phyloP scores from a whole-genome alignment of 2,888 invertebrate species.

The Isoperla grammatica region DNA sequence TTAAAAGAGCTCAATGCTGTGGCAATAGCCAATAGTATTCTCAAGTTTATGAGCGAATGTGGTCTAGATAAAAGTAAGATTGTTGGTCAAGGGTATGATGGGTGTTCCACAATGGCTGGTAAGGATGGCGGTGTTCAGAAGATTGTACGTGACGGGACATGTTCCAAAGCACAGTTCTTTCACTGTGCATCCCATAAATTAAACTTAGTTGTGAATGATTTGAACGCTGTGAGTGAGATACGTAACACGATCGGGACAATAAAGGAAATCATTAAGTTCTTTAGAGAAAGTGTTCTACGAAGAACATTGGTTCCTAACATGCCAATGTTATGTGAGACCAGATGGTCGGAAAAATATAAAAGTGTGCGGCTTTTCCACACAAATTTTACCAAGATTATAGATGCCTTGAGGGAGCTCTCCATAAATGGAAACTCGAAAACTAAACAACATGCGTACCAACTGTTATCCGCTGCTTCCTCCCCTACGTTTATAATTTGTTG shows the following conservation, averaged over 20 bases:
- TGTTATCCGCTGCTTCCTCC: neutral
- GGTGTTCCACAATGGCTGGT: slow-evolving; percentile 34
- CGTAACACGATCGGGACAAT: slow-evolving; percentile 32
- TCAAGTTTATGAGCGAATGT: slow-evolving; percentile 22
- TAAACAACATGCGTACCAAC: no score
- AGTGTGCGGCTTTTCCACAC: slow-evolving; percentile 28
- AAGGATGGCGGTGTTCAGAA: slow-evolving; percentile 30
- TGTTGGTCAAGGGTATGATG: slow-evolving; percentile 34
- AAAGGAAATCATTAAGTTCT: slow-evolving; percentile 33
- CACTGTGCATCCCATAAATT: slow-evolving; percentile 33
- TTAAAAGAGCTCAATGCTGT: slow-evolving; percentile 24
- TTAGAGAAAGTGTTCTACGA: slow-evolving; percentile 31
- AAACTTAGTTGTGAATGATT: slow-evolving; percentile 34
- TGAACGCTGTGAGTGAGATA: slow-evolving; percentile 32
- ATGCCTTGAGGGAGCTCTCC: neutral
- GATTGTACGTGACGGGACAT: slow-evolving; percentile 15
- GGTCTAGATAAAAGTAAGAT: slow-evolving; percentile 26
- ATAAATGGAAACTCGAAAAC: neutral
- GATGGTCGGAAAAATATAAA: slow-evolving; percentile 31
- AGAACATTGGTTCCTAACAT: slow-evolving; percentile 27
- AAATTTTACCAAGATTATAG: slow-evolving; percentile 26
- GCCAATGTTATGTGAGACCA: slow-evolving; percentile 13
- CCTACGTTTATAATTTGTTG: neutral
- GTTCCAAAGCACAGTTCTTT: slow-evolving; percentile 24
- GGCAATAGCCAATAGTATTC: slow-evolving; percentile 26